Conservation (phyloP, 2,113 vertebrate genomes). For the Pterocles burchelli region DNA sequence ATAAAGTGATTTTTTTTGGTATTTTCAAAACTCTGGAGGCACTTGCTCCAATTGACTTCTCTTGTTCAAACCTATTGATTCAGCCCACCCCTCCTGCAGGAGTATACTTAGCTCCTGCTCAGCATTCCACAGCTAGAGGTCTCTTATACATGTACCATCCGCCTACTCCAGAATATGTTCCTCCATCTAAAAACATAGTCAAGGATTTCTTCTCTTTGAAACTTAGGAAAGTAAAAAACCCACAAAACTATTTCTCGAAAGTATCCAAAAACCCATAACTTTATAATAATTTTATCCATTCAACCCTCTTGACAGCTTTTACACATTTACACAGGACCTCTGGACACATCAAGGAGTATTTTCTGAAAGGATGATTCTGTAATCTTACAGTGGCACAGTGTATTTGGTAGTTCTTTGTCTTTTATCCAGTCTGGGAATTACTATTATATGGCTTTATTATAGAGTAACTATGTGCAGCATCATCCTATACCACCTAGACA, state of each 20-base stretch:
- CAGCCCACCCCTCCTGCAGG: neutral
- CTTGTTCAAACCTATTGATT: neutral
- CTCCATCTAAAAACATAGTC: neutral
- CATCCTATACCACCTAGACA: neutral
- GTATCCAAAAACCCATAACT: neutral
- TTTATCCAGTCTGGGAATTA: neutral
- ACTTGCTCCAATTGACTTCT: neutral
- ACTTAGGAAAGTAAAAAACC: neutral
- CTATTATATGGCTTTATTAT: neutral
- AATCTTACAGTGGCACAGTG: neutral
- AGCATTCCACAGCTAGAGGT: neutral
- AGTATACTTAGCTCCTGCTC: neutral
- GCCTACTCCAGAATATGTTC: neutral
- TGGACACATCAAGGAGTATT: neutral
- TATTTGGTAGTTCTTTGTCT: neutral
- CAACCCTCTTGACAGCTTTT: neutral
- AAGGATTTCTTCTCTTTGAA: neutral
- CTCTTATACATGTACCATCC: neutral
- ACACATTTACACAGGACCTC: neutral
- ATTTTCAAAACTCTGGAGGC: neutral
- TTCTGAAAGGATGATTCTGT: neutral
- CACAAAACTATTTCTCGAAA: neutral
- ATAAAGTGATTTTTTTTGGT: neutral
- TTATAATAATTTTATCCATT: neutral
- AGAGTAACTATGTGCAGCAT: neutral